These are phyloP conservation scores for Petrocephalus sullivani DNA, from an alignment of 2,797 vertebrate species.

Conservation along the genomic window DNA sequence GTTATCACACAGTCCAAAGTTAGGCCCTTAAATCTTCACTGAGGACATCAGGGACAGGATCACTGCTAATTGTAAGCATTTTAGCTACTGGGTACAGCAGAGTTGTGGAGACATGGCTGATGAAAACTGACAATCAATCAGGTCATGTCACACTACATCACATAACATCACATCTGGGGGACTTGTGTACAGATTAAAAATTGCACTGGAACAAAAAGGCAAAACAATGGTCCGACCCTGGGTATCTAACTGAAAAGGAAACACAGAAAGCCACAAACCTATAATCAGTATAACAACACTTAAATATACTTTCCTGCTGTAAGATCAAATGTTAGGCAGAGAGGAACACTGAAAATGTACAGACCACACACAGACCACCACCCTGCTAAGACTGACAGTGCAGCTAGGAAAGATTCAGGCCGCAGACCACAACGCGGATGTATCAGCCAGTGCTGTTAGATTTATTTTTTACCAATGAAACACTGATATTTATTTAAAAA, in stretches of 20 bases:
- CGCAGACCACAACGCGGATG: neutral
- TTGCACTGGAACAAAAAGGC: neutral
- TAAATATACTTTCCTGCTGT: neutral
- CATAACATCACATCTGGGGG: neutral
- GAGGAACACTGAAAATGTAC: neutral
- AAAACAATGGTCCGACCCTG: neutral
- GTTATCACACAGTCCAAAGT: neutral
- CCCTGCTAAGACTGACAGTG: neutral
- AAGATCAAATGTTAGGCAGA: neutral
- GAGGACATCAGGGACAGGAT: neutral
- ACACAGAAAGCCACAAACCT: neutral
- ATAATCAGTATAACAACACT: neutral
- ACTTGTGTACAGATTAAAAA: neutral
- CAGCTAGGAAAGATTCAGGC: neutral
- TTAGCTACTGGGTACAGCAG: conserved; percentile 15
- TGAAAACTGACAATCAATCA: conserved; percentile 10
- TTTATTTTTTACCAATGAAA: neutral
- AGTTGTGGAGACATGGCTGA: neutral
- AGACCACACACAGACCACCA: neutral
- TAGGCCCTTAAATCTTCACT: neutral
- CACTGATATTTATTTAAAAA: neutral
- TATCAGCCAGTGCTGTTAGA: neutral
- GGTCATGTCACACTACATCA: neutral
- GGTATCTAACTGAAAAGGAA: neutral
- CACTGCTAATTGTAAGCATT: conserved; percentile 33